These are phyloP conservation scores for Balanococcus diminutus DNA, from an alignment of 2,888 invertebrate genomes.

Conservation along the genomic window DNA sequence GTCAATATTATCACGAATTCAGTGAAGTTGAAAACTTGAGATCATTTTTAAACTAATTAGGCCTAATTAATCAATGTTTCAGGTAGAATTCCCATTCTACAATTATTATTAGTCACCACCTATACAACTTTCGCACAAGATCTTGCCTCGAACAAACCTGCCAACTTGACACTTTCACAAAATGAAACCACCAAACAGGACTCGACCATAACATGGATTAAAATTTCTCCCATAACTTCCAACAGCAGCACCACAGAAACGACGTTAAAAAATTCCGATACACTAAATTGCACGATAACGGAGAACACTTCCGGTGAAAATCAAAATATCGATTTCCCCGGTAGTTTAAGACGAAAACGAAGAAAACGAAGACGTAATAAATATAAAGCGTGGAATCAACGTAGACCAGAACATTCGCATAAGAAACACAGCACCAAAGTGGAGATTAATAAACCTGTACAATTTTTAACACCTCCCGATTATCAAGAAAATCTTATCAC, in stretches of 20 bases:
- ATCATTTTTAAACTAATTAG: no score
- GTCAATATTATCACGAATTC: no score
- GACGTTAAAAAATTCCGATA: not conserved
- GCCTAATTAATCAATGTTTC: not conserved
- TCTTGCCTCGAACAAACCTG: not conserved
- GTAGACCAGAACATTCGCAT: not conserved
- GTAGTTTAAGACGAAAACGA: not conserved
- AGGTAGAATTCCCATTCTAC: not conserved
- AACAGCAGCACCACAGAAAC: not conserved
- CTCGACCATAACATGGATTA: slow-evolving; percentile 31
- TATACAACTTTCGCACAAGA: not conserved
- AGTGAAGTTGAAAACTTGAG: no score
- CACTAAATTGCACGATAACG: slow-evolving; percentile 26
- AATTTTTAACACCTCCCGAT: slow-evolving; percentile 53
- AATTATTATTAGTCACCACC: not conserved
- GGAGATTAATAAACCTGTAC: slow-evolving; percentile 56
- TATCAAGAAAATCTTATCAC: not conserved
- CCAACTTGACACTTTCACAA: not conserved
- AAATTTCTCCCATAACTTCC: not conserved
- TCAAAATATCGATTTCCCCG: not conserved
- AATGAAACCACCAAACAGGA: not conserved
- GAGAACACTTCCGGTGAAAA: not conserved
- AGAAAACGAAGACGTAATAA: slow-evolving; percentile 45
- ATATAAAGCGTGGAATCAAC: not conserved
- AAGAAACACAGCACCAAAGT: slow-evolving; percentile 58